phyloP scores from a whole-genome alignment of 2,797 vertebrate species.

The Hydrocynus forskahlii region DNA sequence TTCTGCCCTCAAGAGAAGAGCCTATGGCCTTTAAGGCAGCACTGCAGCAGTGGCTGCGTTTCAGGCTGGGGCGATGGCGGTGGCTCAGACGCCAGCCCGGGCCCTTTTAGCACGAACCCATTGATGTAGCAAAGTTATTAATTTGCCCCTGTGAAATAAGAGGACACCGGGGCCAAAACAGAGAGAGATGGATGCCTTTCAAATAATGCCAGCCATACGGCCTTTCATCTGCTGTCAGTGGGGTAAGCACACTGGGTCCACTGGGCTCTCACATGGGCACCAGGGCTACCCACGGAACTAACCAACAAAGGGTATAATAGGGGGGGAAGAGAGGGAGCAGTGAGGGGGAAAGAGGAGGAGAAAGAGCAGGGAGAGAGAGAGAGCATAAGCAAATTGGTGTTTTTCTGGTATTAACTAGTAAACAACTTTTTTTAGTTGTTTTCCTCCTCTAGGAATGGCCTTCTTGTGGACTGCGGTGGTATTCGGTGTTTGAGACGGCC shows the following conservation, averaged over 20 bases:
- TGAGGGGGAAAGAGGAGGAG: conserved; percentile 54
- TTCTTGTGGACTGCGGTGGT: conserved; percentile 61
- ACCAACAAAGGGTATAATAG: conserved; percentile 75
- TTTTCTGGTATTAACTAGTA: conserved; percentile 73
- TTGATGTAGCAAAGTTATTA: conserved; percentile 84
- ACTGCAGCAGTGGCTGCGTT: conserved; percentile 20
- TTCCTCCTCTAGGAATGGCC: conserved; percentile 65
- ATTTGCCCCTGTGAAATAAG: conserved; percentile 83
- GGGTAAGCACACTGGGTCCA: conserved; percentile 70
- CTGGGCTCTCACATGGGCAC: conserved; percentile 74
- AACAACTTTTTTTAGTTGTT: conserved; percentile 80
- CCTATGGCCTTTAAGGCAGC: conserved; percentile 63
- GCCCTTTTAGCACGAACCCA: conserved; percentile 62
- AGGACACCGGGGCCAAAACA: conserved; percentile 76
- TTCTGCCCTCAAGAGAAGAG: conserved; percentile 69
- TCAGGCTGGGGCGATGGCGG: conserved; percentile 47
- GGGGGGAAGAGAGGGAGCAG: conserved; percentile 31
- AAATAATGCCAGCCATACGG: conserved; percentile 56
- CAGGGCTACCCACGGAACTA: conserved; percentile 76
- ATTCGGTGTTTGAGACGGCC: conserved; percentile 49
- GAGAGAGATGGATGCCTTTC: conserved; percentile 75
- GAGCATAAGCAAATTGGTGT: conserved; percentile 64
- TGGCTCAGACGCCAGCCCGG: conserved; percentile 66
- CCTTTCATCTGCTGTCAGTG: conserved; percentile 79
- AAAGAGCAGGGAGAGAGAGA: conserved; percentile 52